These are phyloP conservation scores for Chirona hameri DNA, from an alignment of 2,888 invertebrate species.

Conservation along the genomic window DNA sequence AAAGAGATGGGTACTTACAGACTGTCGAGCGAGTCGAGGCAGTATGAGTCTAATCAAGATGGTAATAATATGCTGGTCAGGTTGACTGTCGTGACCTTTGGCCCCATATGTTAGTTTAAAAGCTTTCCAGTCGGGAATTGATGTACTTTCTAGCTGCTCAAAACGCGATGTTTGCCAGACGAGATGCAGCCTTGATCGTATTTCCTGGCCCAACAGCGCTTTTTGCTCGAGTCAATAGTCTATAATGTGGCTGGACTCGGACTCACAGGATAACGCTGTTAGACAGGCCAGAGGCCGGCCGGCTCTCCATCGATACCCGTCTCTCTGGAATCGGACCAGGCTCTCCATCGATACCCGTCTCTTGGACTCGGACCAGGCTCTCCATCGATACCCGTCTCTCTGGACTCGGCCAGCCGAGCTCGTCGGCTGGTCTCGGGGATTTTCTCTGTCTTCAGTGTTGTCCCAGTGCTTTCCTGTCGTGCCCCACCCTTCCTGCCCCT, in stretches of 20 bases:
- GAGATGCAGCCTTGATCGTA: not conserved
- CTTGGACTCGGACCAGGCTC: too few species aligned
- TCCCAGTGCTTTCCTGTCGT: too few species aligned
- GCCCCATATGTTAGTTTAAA: not conserved
- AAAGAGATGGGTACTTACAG: not conserved
- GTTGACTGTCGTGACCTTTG: not conserved
- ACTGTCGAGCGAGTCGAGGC: not conserved
- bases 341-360: too few species aligned
- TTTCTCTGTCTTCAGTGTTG: too few species aligned
- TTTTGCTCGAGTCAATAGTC: slow-evolving; percentile 22
- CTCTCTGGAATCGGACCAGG: too few species aligned
- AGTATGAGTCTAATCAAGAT: not conserved
- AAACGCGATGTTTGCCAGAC: not conserved
- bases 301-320: too few species aligned
- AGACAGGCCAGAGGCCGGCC: not conserved
- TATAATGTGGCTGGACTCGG: not conserved
- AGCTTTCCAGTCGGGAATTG: slow-evolving; percentile 23
- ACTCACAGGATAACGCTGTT: not conserved
- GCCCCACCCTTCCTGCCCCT: too few species aligned
- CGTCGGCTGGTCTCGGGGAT: too few species aligned
- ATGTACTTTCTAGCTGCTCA: slow-evolving; percentile 7
- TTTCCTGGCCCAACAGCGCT: not conserved
- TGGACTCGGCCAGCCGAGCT: too few species aligned
- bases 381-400: too few species aligned
- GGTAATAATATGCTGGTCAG: slow-evolving; percentile 1